Conservation (phyloP, 2,888 invertebrate genomes). For the Watsonalla cultraria region DNA sequence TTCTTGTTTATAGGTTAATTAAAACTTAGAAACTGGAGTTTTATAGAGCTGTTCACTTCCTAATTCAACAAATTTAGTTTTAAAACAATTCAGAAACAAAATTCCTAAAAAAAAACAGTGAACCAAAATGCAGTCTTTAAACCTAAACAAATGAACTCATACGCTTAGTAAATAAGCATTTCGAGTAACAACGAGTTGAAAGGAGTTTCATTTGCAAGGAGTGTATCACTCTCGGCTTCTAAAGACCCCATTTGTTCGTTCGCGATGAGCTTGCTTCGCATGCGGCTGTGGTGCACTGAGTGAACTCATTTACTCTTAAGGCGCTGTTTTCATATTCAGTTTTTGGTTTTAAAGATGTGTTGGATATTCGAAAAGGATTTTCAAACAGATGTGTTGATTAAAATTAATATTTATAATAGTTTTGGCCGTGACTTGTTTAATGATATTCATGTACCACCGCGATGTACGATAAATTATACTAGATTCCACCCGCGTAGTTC, state of each 20-base stretch:
- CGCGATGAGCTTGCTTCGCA: slow-evolving; percentile 47
- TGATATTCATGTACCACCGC: no score
- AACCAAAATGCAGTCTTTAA: neutral
- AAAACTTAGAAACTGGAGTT: no score
- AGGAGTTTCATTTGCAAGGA: slow-evolving; percentile 59
- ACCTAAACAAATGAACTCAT: slow-evolving; percentile 20
- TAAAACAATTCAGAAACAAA: no score
- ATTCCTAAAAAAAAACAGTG: no score
- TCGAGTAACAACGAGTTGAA: slow-evolving; percentile 39
- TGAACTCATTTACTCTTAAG: slow-evolving; percentile 5
- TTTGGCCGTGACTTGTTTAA: no score
- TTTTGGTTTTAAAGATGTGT: neutral
- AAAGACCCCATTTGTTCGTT: slow-evolving; percentile 51
- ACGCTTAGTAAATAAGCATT: slow-evolving; percentile 45
- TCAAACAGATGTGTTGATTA: no score
- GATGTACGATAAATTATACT: no score
- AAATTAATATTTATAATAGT: no score
- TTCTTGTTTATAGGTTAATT: no score
- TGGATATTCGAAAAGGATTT: neutral
- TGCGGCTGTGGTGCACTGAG: slow-evolving; percentile 28
- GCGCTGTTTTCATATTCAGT: slow-evolving; percentile 2
- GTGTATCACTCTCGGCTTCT: slow-evolving; percentile 40
- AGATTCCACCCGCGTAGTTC: no score
- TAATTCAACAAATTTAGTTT: no score
- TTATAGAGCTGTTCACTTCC: no score